Conservation (phyloP, 2,888 invertebrate species). For the Hirtodrosophila confusa region DNA sequence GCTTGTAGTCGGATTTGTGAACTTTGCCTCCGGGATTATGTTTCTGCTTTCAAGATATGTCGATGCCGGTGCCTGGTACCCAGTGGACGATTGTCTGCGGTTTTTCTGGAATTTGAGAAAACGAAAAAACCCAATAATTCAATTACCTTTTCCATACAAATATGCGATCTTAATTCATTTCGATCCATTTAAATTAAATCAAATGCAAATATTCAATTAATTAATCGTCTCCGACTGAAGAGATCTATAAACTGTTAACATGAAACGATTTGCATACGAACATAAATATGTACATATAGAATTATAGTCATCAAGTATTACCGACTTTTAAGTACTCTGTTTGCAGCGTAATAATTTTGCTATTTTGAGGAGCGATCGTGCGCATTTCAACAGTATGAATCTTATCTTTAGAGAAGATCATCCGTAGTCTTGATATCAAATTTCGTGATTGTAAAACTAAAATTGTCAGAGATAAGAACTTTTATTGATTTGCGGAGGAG, state of each 20-base stretch:
- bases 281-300: constrained; percentile 36
- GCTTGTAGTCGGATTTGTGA: background rate
- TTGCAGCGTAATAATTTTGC: too few species aligned
- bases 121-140: constrained; percentile 31
- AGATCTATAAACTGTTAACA: constrained; percentile 41
- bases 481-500: too few species aligned
- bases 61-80: constrained; percentile 41
- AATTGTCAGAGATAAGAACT: too few species aligned
- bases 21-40: constrained; percentile 23
- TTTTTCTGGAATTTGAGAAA: constrained; percentile 49
- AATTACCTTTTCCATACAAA: constrained; percentile 26
- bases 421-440: too few species aligned
- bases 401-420: too few species aligned
- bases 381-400: too few species aligned
- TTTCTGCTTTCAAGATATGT: constrained; percentile 12
- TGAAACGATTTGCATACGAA: constrained; percentile 52
- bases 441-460: too few species aligned
- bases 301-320: background rate
- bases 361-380: too few species aligned
- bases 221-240: constrained; percentile 18
- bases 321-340: constrained; percentile 12
- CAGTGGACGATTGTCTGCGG: constrained; percentile 18
- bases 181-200: constrained; percentile 25
- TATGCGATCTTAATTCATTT: constrained; percentile 4
- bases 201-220: constrained; percentile 25